Evolutionary conservation across 2,113 vertebrate species (phyloP), one percentile per base, ranked within the genome.

Genomic region (Illadopsis cleaveri): DNA sequence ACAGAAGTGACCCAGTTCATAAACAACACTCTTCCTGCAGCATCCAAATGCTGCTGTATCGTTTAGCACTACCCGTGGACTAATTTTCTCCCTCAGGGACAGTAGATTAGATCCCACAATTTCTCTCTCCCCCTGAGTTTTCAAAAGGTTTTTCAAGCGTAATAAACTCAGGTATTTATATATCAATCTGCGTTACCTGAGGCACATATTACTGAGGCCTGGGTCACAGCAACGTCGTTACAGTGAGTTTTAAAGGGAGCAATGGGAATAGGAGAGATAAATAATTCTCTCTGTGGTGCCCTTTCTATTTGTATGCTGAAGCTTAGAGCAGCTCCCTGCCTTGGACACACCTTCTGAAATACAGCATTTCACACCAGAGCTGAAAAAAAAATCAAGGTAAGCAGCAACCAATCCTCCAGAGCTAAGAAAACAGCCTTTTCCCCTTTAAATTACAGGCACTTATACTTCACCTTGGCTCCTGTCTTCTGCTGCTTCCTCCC

Each of bases 91-190:
- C 95, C 92, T 90, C 82, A 92, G 96, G 92, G 82, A 89, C 19
- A 45, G 82, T 5, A 93, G 85, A 95, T 96, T 64, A 92, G 86
- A 90, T 95, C 56, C 79, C 82, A 96, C 90, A 68, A 90, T 86
- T 83, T 87, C 82, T 85, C 76, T 72, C 56, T 56, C 85, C 90
- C 71, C 40, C 53, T 23, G 80, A 94, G 88, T 78, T 88, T 92
- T 75, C 72, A 53, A 92, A 90, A 95, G 92, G 92, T 92, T 90
- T 96, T 96, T 96, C 88, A 81, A 86, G 76, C 24, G 65, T 90
- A 94, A 96, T 94, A 95, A 96, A 92, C 88, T 48, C 88, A 78
- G 79, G 79, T 93, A 90, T 96, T 96, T 96, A 86, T 95, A 71
- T 92, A 94, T 93, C 96, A 97, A 83, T 94, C 94, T 90, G 68